Percentiles rank a stretch among this genome's conserved stretches.
These are phyloP conservation scores for Lasioglossum oenotherae DNA, from an alignment of 2,888 invertebrate genomes.

Conservation along the genomic window DNA sequence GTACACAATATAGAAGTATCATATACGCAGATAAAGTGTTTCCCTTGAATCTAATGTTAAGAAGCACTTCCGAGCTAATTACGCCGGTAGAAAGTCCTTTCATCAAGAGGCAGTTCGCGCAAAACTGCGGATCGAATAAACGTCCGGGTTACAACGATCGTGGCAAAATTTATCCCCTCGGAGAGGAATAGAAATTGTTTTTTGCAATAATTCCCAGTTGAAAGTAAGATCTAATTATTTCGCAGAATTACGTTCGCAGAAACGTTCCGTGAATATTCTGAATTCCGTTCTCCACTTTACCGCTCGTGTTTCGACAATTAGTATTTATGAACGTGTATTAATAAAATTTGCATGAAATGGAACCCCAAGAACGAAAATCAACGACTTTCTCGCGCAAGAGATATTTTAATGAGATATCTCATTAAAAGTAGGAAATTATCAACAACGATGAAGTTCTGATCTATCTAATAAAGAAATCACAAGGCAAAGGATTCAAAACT, in stretches of 20 bases:
- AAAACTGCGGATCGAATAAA: neutral
- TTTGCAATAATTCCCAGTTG: neutral
- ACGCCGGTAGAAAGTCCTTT: neutral
- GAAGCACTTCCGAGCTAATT: slow-evolving; percentile 37
- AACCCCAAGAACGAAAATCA: neutral
- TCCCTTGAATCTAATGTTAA: slow-evolving; percentile 16
- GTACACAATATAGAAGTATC: neutral
- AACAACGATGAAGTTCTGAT: neutral
- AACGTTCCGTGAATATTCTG: neutral
- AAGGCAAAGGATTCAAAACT: neutral
- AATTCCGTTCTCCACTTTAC: neutral
- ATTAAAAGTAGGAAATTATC: neutral
- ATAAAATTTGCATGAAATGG: neutral
- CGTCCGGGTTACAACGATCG: neutral
- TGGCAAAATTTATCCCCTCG: neutral
- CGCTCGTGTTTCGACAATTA: neutral
- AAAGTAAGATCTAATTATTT: no score
- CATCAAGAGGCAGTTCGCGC: neutral
- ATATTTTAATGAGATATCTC: neutral
- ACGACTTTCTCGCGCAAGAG: neutral
- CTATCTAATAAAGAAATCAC: neutral
- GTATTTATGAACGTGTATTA: neutral
- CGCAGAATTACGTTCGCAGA: no score
- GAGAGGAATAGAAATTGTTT: neutral
- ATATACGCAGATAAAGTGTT: neutral